phyloP scores from a whole-genome alignment of 2,888 invertebrate species.

The Gryllus longicercus region DNA sequence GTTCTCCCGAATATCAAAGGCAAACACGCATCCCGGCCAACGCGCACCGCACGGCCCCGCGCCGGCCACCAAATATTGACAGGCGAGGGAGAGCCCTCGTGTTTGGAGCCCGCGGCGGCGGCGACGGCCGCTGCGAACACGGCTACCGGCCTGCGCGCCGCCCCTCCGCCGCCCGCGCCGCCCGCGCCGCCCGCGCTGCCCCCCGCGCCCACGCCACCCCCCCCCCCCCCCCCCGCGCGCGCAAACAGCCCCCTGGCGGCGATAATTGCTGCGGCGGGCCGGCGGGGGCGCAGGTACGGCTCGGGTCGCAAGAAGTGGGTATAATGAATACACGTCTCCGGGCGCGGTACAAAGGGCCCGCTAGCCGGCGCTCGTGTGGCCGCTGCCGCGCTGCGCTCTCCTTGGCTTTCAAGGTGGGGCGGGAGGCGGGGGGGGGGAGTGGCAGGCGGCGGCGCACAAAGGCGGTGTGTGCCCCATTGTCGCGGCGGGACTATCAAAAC shows the following conservation, averaged over 20 bases:
- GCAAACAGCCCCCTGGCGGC: background rate
- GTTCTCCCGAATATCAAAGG: too few relatives aligned
- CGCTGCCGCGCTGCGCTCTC: too few relatives aligned
- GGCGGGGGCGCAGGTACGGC: background rate
- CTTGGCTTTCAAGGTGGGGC: background rate
- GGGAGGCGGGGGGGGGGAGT: background rate
- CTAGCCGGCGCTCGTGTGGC: background rate
- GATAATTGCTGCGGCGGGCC: background rate
- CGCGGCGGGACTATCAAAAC: conserved; percentile 3
- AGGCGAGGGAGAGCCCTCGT: conserved; percentile 4
- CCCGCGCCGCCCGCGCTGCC: background rate
- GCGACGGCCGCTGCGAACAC: background rate
- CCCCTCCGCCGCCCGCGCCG: background rate
- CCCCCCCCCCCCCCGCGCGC: background rate
- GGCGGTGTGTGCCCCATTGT: background rate
- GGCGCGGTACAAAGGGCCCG: background rate
- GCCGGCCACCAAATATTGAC: background rate
- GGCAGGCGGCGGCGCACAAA: background rate
- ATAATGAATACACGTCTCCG: conserved; percentile 17
- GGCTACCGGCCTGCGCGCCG: background rate
- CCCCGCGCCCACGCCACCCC: background rate
- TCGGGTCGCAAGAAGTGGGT: background rate
- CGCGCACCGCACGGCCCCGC: background rate
- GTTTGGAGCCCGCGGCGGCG: conserved; percentile 2
- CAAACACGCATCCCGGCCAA: background rate